Conservation (phyloP, 2,797 vertebrate genomes). For the Chaenodraco wilsoni region DNA sequence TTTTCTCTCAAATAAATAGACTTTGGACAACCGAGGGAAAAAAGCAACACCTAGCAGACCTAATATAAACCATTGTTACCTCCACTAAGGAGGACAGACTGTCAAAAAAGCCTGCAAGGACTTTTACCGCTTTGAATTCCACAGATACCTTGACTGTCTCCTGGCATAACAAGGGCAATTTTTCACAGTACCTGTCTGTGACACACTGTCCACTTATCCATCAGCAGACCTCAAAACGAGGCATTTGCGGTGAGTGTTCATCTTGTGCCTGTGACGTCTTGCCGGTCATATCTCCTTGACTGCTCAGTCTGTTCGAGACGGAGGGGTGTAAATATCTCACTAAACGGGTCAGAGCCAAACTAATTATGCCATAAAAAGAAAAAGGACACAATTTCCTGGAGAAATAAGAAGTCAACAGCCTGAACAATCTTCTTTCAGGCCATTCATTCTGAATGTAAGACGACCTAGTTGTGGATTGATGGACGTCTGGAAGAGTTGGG, state of each 20-base stretch:
- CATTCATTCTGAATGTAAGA: conserved; percentile 29
- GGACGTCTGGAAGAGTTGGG: conserved; percentile 51
- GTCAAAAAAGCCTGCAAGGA: conserved; percentile 55
- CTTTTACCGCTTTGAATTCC: conserved; percentile 70
- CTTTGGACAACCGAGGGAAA: neutral
- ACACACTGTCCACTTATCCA: conserved; percentile 75
- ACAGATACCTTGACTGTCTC: conserved; percentile 69
- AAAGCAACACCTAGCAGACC: neutral
- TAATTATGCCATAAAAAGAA: conserved; percentile 13
- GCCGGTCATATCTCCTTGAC: conserved; percentile 37
- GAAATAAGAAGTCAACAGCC: conserved; percentile 43
- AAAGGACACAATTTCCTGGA: conserved; percentile 14
- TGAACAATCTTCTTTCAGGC: conserved; percentile 12
- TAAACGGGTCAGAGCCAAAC: conserved; percentile 19
- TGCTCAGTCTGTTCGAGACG: conserved; percentile 14
- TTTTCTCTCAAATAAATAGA: conserved; percentile 14
- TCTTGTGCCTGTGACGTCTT: conserved; percentile 44
- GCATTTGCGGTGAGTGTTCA: conserved; percentile 69
- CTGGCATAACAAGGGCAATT: conserved; percentile 67
- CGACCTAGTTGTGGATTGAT: conserved; percentile 58
- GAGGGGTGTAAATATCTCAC: conserved; percentile 35
- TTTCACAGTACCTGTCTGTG: conserved; percentile 75
- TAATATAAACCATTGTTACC: conserved; percentile 26
- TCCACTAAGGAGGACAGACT: conserved; percentile 40
- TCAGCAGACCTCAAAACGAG: conserved; percentile 68